Evolutionary conservation across 2,797 vertebrate species (phyloP).

Genomic region (Carcharodon carcharias): DNA sequence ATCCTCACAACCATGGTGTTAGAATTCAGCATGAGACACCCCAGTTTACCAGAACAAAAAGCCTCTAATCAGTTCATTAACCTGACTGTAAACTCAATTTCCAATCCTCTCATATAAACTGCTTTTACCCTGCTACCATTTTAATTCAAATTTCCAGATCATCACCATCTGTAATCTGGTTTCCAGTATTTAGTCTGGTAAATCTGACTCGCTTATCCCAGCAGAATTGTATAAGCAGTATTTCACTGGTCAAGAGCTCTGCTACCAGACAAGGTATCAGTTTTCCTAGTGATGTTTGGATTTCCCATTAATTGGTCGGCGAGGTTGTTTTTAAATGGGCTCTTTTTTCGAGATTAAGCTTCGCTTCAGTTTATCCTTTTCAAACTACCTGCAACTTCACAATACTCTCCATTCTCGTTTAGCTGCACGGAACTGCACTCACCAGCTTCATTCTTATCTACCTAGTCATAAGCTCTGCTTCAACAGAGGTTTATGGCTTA

Average conservation of each 20-base stretch:
- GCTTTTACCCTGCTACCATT: background rate
- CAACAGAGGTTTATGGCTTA: background rate
- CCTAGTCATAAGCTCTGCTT: background rate
- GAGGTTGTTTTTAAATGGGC: background rate
- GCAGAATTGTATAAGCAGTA: background rate
- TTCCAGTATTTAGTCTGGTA: background rate
- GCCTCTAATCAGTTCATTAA: background rate
- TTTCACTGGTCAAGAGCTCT: background rate
- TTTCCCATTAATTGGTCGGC: background rate
- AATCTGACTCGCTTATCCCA: background rate
- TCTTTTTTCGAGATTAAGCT: background rate
- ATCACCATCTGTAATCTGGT: background rate
- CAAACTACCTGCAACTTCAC: background rate
- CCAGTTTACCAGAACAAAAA: background rate
- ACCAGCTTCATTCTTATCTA: background rate
- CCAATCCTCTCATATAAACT: background rate
- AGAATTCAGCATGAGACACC: background rate
- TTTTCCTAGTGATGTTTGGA: background rate
- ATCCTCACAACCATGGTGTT: background rate
- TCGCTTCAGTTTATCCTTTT: background rate
- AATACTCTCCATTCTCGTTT: background rate
- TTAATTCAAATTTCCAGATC: background rate
- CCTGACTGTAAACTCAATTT: background rate
- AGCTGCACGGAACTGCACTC: background rate
- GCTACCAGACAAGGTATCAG: background rate